phyloP scores from a whole-genome alignment of 2,888 invertebrate species.

The Tillus elongatus region DNA sequence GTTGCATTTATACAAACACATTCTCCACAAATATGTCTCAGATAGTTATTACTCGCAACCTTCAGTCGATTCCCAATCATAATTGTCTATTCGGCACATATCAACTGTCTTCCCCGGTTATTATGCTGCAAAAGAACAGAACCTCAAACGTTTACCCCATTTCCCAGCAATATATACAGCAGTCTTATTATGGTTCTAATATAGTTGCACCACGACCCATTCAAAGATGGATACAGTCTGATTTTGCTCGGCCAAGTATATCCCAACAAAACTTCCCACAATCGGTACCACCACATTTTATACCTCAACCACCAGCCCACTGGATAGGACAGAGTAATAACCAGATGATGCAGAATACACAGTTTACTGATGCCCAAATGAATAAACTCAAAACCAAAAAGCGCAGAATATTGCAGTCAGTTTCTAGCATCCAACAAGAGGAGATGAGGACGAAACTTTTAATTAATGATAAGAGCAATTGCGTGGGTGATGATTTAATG shows the following conservation, averaged over 20 bases:
- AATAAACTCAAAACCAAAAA: constrained; percentile 8
- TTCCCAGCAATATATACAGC: constrained; percentile 10
- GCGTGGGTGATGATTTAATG: too few relatives aligned
- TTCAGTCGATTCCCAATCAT: constrained; percentile 12
- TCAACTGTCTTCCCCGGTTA: constrained; percentile 12
- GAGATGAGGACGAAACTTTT: too few relatives aligned
- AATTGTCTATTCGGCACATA: constrained; percentile 10
- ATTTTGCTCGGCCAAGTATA: constrained; percentile 11
- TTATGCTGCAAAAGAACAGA: constrained; percentile 14
- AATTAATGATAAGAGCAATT: too few relatives aligned
- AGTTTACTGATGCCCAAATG: constrained; percentile 5
- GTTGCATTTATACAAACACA: constrained; percentile 14
- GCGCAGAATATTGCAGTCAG: too few relatives aligned
- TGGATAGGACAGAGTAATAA: constrained; percentile 11
- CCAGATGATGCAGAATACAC: constrained; percentile 3
- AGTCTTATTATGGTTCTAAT: constrained; percentile 17
- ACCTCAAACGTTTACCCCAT: constrained; percentile 12
- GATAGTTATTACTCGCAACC: constrained; percentile 12
- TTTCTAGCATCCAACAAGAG: too few relatives aligned
- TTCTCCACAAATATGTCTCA: constrained; percentile 13
- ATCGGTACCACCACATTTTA: constrained; percentile 11
- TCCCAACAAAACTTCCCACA: constrained; percentile 18
- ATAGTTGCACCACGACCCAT: constrained; percentile 11
- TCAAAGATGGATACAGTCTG: constrained; percentile 17
- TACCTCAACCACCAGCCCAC: constrained; percentile 9